Evolutionary conservation across 2,113 vertebrate species (phyloP), one percentile per base, ranked within the genome.

Genomic region (Forbesichthys papilliferus): DNA sequence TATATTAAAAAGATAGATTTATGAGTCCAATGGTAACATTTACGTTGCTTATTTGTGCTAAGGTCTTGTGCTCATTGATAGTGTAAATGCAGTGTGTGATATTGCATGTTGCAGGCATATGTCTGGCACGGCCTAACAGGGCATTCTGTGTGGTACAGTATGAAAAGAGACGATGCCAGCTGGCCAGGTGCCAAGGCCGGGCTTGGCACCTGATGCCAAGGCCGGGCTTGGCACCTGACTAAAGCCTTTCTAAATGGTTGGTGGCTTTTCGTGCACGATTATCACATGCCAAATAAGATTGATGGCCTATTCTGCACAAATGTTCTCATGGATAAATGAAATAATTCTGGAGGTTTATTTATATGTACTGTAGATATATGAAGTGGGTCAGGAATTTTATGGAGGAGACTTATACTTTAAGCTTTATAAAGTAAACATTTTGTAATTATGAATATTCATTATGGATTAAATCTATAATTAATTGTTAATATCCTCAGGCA

Each of bases 221-320:
- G 20, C 20, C 20, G 20, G 20, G 1, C 34, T 48, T 64, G 60
- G 72, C 79, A 47, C 27, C 46, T n/a, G 55, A 55, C 18, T 61
- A 75, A 71, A 77, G 73, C 71, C 59, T 69, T 36, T 51, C 76
- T 71, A 55, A 81, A 80, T 62, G 53, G 48, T 66, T 66, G 6
- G 64, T 48, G 11, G 66, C 13, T 65, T 64, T 81, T 78, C 73
- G 73, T 79, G 75, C 64, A 74, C 51, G 49, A 48, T 75, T 73
- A 72, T 75, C 14, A 76, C 79, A 53, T 27, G 20, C 18, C 13
- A 11, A 5, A 11, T 58, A 42, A 42, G 7, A 59, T 64, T 49
- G 76, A 64, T 72, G 27, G 64, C 71, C 58, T 85, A 86, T 85
- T 84, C 84, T 82, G 71, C 65, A 71, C 55, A 20, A 69, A 82